These are phyloP conservation scores for Chaetoderma sp. DNA, from an alignment of 2,888 invertebrate species.

Conservation along the genomic window DNA sequence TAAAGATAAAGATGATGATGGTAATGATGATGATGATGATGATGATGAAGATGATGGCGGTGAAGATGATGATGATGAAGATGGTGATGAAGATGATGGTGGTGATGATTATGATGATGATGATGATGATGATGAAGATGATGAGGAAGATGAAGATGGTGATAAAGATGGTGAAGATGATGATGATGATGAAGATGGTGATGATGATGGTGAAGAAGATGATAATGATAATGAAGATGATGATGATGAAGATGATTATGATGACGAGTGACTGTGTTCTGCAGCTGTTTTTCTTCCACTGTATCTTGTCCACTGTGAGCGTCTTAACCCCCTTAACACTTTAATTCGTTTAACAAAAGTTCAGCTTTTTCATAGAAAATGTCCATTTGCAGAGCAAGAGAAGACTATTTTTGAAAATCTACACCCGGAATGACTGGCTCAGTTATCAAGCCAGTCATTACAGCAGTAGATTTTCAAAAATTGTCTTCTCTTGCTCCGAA, in stretches of 20 bases:
- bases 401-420: too few species aligned
- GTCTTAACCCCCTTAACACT: too few species aligned
- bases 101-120: not conserved
- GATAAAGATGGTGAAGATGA: too few species aligned
- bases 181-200: not conserved
- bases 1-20: not conserved
- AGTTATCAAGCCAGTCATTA: too few species aligned
- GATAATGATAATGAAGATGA: not conserved
- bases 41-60: not conserved
- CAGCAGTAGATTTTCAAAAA: too few species aligned
- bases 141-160: not conserved
- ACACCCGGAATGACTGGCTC: too few species aligned
- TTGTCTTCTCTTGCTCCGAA: too few species aligned
- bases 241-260: not conserved
- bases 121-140: not conserved
- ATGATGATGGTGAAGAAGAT: not conserved
- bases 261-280: not conserved
- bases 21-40: not conserved
- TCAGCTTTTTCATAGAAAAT: too few species aligned
- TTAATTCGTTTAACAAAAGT: too few species aligned
- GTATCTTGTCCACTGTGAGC: too few species aligned
- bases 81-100: not conserved
- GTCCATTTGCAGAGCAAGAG: too few species aligned
- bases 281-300: too few species aligned
- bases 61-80: not conserved